Percentiles rank a stretch among this genome's conserved stretches.
Conservation (phyloP, 1,140 invertebrate genomes). For the Lepidurus apus region DNA sequence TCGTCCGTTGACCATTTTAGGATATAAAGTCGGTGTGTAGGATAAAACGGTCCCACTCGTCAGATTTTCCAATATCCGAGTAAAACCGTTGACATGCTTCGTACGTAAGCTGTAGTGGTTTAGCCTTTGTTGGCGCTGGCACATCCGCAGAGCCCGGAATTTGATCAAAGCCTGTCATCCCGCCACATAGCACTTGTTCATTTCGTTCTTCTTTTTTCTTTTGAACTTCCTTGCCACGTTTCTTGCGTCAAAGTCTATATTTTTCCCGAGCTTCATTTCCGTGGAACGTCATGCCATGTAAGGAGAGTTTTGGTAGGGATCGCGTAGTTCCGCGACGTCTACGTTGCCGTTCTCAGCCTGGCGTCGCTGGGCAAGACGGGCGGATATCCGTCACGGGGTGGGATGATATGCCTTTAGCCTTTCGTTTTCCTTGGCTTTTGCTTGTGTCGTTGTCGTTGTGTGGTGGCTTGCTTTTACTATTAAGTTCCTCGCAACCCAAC, state of each 20-base stretch:
- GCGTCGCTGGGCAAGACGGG: slow-evolving; percentile 6
- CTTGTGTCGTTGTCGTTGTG: background rate
- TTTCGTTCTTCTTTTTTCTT: background rate
- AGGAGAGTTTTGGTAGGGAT: background rate
- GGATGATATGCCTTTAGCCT: slow-evolving; percentile 21
- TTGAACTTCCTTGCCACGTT: background rate
- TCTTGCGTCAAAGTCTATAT: background rate
- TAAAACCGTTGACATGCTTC: background rate
- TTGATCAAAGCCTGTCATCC: background rate
- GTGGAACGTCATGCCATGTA: background rate
- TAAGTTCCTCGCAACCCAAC: slow-evolving; percentile 18
- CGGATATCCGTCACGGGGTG: slow-evolving; percentile 4
- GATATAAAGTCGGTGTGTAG: no score
- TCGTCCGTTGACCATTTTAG: no score
- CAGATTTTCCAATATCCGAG: no score
- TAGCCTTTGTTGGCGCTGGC: background rate
- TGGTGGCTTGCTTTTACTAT: slow-evolving; percentile 10
- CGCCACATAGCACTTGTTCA: background rate
- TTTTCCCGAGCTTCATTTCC: slow-evolving; percentile 15
- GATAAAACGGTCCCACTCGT: no score
- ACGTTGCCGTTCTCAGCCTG: slow-evolving; percentile 11
- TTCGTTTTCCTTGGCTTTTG: slow-evolving; percentile 10
- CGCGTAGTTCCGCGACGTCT: slow-evolving; percentile 16
- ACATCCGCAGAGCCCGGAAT: background rate
- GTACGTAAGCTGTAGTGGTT: background rate